These are phyloP conservation scores for Ruditapes philippinarum DNA, from an alignment of 1,140 invertebrate genomes.

Conservation along the genomic window DNA sequence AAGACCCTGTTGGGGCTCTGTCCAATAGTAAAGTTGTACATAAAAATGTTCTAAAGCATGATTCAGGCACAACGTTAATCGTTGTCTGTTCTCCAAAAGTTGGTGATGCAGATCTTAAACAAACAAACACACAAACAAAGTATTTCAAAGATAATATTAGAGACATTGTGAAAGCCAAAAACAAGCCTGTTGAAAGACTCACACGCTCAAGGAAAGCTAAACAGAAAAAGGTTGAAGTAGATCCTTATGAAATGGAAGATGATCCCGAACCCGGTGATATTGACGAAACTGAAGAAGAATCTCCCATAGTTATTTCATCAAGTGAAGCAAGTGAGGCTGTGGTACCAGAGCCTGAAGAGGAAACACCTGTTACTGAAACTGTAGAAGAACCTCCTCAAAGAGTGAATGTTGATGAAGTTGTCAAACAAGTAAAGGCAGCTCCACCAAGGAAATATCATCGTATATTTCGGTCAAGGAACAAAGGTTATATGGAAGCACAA, in stretches of 20 bases:
- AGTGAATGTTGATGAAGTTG: constrained; percentile 55
- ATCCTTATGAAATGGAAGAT: constrained; percentile 59
- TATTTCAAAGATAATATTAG: constrained; percentile 67
- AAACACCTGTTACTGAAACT: not conserved
- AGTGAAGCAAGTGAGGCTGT: not conserved
- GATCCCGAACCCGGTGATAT: constrained; percentile 1
- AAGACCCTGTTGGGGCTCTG: constrained; percentile 69
- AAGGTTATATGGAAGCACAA: constrained; percentile 49
- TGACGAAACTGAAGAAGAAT: not conserved
- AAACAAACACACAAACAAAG: constrained; percentile 61
- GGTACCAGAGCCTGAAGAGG: not conserved
- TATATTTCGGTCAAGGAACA: constrained; percentile 64
- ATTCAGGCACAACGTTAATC: constrained; percentile 76
- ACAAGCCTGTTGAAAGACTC: constrained; percentile 39
- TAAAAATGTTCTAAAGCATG: constrained; percentile 74
- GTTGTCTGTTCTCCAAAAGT: constrained; percentile 75
- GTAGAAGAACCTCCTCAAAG: not conserved
- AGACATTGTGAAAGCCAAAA: constrained; percentile 56
- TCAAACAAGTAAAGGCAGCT: constrained; percentile 31
- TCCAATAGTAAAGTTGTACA: constrained; percentile 78
- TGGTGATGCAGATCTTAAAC: constrained; percentile 53
- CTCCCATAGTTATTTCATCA: constrained; percentile 54
- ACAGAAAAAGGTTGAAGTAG: constrained; percentile 37
- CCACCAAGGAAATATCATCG: constrained; percentile 63
- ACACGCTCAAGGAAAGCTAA: constrained; percentile 25